Evolutionary conservation across 2,113 vertebrate genomes (phyloP), one percentile per base, ranked within the genome.

Genomic region (Notechis scutatus): DNA sequence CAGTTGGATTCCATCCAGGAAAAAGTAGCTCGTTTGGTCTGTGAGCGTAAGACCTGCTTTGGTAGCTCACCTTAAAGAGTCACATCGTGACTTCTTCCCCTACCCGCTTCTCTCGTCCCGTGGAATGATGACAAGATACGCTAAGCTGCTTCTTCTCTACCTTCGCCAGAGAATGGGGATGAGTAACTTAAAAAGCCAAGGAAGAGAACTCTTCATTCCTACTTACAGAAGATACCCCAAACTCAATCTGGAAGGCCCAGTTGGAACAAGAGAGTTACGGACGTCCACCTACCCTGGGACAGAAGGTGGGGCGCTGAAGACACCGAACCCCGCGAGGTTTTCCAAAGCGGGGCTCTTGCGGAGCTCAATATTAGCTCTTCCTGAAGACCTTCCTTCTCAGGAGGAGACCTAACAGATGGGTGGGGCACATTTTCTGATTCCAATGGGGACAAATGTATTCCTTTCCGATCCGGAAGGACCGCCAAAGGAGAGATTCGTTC

Each of bases 361-460:
- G 10, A 55, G 4, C 9, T 85, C 64, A 29, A 52, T 42, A 8
- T n/a, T 15, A 34, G 39, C 54, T 34, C 26, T n/a, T n/a, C 29
- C 34, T 42, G 23, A 39, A 7, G 14, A 26, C 26, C 18, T 2
- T 2, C 15, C 7, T 15, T 0, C 12, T 3, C 24, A 55, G 89
- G 54, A 81, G 61, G 1, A 14, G 88, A 88, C 91, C 15, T 34
- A 92, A 88, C 64, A 56, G 87, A 3, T 5, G 85, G 93, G 3
- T 52, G 57, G 69, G 34, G 6, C 34, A 20, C 7, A 2, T 81
- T 20, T 39, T 55, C 95, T 11, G 91, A 95, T n/a, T 24, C 74
- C 34, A 23, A 92, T 95, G 85, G 94, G 10, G 57, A 90, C 42
- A 95, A 92, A 87, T 92, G 92, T 56, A 91, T 93, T 96, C 96